phyloP scores from a whole-genome alignment of 1,140 invertebrate species.

The Halesus radiatus region DNA sequence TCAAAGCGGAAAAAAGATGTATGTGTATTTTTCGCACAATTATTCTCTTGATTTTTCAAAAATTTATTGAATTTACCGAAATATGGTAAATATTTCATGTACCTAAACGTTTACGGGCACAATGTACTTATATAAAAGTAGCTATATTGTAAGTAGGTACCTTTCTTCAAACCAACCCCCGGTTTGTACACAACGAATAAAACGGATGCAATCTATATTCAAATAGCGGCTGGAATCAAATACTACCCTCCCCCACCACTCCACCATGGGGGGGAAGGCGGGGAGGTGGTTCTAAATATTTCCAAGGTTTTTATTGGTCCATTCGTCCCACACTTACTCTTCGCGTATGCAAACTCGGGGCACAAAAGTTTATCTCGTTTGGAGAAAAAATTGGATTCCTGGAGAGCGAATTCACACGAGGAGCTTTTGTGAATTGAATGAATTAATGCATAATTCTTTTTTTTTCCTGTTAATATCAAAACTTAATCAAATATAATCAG shows the following conservation, averaged over 20 bases:
- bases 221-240: slow-evolving; percentile 54
- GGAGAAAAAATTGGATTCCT: slow-evolving; percentile 36
- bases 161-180: too few relatives aligned
- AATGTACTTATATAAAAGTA: too few relatives aligned
- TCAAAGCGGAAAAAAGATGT: too few relatives aligned
- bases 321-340: slow-evolving; percentile 41
- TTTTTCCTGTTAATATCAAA: too few relatives aligned
- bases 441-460: too few relatives aligned
- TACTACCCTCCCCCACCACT: neutral
- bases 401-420: neutral
- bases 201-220: slow-evolving; percentile 56
- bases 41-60: too few relatives aligned
- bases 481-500: too few relatives aligned
- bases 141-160: too few relatives aligned
- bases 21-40: too few relatives aligned
- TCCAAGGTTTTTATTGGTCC: slow-evolving; percentile 48
- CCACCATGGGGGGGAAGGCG: neutral
- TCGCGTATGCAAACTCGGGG: slow-evolving; percentile 22
- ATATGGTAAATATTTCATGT: too few relatives aligned
- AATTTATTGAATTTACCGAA: too few relatives aligned
- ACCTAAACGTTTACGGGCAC: too few relatives aligned
- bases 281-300: slow-evolving; percentile 12
- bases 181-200: neutral
- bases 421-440: neutral
- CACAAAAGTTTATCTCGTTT: slow-evolving; percentile 44